phyloP scores from a whole-genome alignment of 2,888 invertebrate species.

The Phortica okadai region DNA sequence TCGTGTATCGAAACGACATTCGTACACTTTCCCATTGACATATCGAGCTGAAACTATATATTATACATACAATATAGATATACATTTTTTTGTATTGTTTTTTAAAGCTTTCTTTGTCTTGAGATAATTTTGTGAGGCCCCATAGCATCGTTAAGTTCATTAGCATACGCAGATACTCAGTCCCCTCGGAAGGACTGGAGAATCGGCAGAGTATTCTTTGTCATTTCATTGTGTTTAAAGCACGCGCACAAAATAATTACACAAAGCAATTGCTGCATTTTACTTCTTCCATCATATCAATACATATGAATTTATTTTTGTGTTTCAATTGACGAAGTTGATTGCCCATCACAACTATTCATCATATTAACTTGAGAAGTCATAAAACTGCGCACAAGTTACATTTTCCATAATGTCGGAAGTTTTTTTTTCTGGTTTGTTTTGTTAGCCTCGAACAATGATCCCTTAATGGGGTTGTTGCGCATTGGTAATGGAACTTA shows the following conservation, averaged over 20 bases:
- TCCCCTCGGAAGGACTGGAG: too few species aligned
- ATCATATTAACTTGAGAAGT: slow-evolving; percentile 7
- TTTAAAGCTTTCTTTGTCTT: background rate
- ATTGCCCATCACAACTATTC: background rate
- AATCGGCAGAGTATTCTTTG: too few species aligned
- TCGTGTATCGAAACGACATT: too few species aligned
- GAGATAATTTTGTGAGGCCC: background rate
- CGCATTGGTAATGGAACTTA: too few species aligned
- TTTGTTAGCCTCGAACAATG: background rate
- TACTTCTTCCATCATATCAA: background rate
- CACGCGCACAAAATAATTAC: slow-evolving; percentile 2
- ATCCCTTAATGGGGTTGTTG: too few species aligned
- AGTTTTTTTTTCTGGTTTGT: background rate
- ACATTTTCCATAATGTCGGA: background rate
- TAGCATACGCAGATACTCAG: too few species aligned
- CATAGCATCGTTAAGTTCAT: too few species aligned
- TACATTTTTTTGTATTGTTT: background rate
- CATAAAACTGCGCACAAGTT: slow-evolving; percentile 19
- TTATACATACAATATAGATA: background rate
- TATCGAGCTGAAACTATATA: background rate
- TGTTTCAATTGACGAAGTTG: background rate
- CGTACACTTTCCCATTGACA: background rate
- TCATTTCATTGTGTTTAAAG: too few species aligned
- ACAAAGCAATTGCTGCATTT: background rate
- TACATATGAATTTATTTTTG: background rate